Evolutionary conservation across 1,140 invertebrate genomes (phyloP).

Genomic region (Listronotus oregonensis): DNA sequence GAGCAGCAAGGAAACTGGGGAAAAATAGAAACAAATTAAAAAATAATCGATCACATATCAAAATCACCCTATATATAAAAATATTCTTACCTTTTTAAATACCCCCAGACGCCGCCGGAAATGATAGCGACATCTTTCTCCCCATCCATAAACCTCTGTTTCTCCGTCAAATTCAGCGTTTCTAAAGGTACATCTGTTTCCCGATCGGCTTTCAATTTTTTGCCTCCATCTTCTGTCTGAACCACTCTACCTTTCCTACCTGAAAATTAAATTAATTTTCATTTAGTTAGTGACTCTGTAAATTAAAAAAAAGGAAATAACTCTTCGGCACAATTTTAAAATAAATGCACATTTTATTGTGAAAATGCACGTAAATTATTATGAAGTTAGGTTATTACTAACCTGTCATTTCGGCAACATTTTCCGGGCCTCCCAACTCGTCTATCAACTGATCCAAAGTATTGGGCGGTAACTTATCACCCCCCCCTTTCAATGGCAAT

Average conservation of each 20-base stretch:
- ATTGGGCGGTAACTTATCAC: slow-evolving; percentile 90
- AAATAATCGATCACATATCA: too few species aligned
- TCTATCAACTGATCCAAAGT: slow-evolving; percentile 98
- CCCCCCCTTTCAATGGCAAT: slow-evolving; percentile 86
- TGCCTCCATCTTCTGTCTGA: slow-evolving; percentile 85
- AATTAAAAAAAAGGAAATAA: too few species aligned
- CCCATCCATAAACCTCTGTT: slow-evolving; percentile 95
- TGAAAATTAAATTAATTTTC: background rate
- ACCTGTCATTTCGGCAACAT: slow-evolving; percentile 83
- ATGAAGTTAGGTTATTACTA: slow-evolving; percentile 55
- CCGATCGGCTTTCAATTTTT: slow-evolving; percentile 92
- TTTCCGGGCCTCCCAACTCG: slow-evolving; percentile 94
- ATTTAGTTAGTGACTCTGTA: too few species aligned
- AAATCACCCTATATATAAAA: too few species aligned
- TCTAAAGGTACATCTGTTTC: slow-evolving; percentile 95
- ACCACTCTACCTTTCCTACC: slow-evolving; percentile 88
- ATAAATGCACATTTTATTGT: too few species aligned
- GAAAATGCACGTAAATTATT: too few species aligned
- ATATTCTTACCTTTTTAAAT: slow-evolving; percentile 60
- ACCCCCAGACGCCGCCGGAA: slow-evolving; percentile 97
- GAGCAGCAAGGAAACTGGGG: too few species aligned
- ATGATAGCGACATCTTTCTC: slow-evolving; percentile 99
- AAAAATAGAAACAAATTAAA: too few species aligned
- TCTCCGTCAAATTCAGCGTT: slow-evolving; percentile 92
- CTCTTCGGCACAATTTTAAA: too few species aligned